These are phyloP conservation scores for Drymonia ruficornis DNA, from an alignment of 2,888 invertebrate species.

Conservation along the genomic window DNA sequence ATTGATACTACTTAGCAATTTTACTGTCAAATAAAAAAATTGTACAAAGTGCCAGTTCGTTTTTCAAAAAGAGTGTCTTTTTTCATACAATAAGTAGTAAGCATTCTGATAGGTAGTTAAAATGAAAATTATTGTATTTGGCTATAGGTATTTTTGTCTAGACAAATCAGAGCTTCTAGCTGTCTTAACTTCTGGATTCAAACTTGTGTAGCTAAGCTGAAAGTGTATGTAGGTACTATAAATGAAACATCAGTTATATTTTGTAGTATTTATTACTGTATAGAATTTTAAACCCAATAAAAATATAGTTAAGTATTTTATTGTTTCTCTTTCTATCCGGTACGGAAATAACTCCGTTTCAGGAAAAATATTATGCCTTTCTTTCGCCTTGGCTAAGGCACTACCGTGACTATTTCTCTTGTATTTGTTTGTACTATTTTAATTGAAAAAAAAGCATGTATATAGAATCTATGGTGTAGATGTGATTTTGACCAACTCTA, in stretches of 20 bases:
- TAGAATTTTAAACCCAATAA: slow-evolving; percentile 38
- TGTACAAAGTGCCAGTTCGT: too few relatives aligned
- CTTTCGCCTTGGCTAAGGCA: not conserved
- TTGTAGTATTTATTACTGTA: slow-evolving; percentile 49
- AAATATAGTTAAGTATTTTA: slow-evolving; percentile 31
- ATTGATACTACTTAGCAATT: not conserved
- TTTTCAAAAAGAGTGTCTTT: too few relatives aligned
- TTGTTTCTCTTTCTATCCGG: not conserved
- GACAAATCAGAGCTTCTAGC: too few relatives aligned
- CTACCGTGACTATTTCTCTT: not conserved
- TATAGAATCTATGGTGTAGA: too few relatives aligned
- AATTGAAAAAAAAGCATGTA: too few relatives aligned
- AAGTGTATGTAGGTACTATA: slow-evolving; percentile 16
- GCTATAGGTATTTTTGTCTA: too few relatives aligned
- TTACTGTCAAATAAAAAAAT: too few relatives aligned
- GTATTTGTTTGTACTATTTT: not conserved
- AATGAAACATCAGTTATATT: slow-evolving; percentile 33
- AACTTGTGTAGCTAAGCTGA: slow-evolving; percentile 2
- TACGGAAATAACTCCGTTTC: not conserved
- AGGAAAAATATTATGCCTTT: not conserved
- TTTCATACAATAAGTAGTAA: too few relatives aligned
- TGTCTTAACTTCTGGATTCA: too few relatives aligned
- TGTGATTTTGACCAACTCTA: not conserved
- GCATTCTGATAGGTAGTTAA: too few relatives aligned
- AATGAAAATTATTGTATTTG: too few relatives aligned